A percentile compares a stretch with the other conserved stretches of the same genome.
These are phyloP conservation scores for Lanistes nyassanus DNA, from an alignment of 1,140 invertebrate species.

Conservation along the genomic window DNA sequence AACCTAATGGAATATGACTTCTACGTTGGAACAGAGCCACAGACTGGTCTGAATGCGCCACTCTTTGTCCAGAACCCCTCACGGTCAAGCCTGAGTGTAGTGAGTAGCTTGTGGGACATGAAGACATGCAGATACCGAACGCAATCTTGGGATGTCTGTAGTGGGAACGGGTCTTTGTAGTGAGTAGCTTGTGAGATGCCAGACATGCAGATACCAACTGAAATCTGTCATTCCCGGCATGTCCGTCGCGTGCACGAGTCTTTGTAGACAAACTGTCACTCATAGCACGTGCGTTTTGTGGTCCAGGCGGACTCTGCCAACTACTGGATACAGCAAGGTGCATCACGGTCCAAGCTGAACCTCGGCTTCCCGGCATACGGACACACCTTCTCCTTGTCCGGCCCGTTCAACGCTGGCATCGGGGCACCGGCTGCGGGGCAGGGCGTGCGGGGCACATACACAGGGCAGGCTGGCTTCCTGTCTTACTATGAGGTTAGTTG, in stretches of 20 bases:
- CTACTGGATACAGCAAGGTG: slow-evolving; percentile 71
- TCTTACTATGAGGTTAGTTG: slow-evolving; percentile 83
- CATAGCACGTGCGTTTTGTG: neutral
- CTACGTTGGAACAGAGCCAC: slow-evolving; percentile 50
- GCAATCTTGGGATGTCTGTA: neutral
- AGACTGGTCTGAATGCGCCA: slow-evolving; percentile 52
- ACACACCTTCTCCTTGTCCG: slow-evolving; percentile 33
- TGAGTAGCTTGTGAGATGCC: neutral
- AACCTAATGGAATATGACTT: slow-evolving; percentile 82
- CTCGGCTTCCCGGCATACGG: slow-evolving; percentile 84
- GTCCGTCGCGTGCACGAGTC: neutral
- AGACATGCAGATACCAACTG: no score
- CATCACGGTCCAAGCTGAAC: slow-evolving; percentile 93
- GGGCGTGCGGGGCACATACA: slow-evolving; percentile 80
- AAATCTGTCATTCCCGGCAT: no score
- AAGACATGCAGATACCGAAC: neutral
- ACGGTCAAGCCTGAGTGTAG: neutral
- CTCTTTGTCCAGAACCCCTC: slow-evolving; percentile 50
- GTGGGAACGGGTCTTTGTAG: neutral
- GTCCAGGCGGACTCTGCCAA: slow-evolving; percentile 33
- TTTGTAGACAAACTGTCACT: neutral
- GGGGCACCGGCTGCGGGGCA: slow-evolving; percentile 23
- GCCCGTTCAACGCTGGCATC: slow-evolving; percentile 12
- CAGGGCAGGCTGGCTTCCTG: slow-evolving; percentile 89
- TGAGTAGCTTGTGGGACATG: slow-evolving; percentile 5